Percentiles rank a stretch among this genome's conserved stretches.
Conservation (phyloP, 1,140 invertebrate species). For the Goniozus legneri region DNA sequence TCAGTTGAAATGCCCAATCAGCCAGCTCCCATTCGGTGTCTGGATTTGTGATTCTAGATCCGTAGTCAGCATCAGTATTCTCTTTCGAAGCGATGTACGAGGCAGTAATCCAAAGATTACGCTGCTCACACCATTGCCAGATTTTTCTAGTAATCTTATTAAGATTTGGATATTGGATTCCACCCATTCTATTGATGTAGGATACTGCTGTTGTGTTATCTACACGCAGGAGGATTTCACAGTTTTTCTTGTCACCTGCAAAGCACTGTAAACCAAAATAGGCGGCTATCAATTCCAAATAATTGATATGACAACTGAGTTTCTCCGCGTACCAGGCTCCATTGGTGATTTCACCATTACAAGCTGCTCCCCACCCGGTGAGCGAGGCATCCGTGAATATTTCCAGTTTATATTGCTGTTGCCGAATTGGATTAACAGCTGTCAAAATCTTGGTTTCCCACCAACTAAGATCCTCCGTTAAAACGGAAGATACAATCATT, state of each 20-base stretch:
- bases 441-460: neutral
- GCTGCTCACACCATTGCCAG: slow-evolving; percentile 12
- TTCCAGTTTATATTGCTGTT: neutral
- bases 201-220: neutral
- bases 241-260: neutral
- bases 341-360: too few relatives aligned
- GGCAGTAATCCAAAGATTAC: slow-evolving; percentile 5
- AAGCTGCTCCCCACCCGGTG: neutral
- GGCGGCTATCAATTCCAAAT: neutral
- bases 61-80: slow-evolving; percentile 7
- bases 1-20: neutral
- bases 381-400: neutral
- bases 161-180: neutral
- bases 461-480: neutral
- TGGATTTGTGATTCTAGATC: slow-evolving; percentile 4
- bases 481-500: neutral
- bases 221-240: neutral
- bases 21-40: slow-evolving; percentile 11
- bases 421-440: neutral
- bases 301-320: neutral
- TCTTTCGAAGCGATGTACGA: slow-evolving; percentile 7
- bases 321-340: neutral
- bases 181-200: neutral
- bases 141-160: slow-evolving; percentile 7
- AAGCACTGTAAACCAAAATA: neutral